These are phyloP conservation scores for Chrosomus eos DNA, from an alignment of 2,797 vertebrate genomes.

Conservation along the genomic window DNA sequence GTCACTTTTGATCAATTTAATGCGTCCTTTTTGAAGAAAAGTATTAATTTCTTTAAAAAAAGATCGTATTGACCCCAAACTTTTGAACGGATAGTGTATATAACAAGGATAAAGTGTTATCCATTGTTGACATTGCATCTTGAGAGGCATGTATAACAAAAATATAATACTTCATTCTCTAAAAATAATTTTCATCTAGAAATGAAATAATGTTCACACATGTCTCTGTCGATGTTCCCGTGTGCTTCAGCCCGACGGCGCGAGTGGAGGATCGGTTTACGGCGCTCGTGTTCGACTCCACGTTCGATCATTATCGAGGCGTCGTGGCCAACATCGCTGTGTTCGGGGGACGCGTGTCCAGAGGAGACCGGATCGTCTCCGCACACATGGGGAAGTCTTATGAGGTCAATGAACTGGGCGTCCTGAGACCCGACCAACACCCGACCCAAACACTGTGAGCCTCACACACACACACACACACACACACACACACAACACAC, in stretches of 20 bases:
- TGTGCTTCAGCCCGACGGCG: conserved; percentile 77
- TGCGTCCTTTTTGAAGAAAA: too few species aligned
- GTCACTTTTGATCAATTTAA: too few species aligned
- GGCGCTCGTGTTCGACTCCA: conserved; percentile 95
- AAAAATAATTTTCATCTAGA: not conserved
- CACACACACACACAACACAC: too few species aligned
- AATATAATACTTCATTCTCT: too few species aligned
- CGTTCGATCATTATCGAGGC: conserved; percentile 93
- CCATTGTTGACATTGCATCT: too few species aligned
- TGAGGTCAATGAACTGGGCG: conserved; percentile 91
- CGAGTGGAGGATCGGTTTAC: conserved; percentile 80
- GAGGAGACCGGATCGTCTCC: conserved; percentile 87
- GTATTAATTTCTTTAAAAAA: too few species aligned
- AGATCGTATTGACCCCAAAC: too few species aligned
- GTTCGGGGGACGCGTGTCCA: conserved; percentile 86
- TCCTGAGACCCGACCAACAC: conserved; percentile 87
- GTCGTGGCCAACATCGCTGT: conserved; percentile 90
- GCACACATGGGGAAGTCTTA: conserved; percentile 87
- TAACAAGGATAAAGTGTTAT: too few species aligned
- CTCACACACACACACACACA: too few species aligned
- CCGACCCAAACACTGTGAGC: conserved; percentile 87
- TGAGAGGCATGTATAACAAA: not conserved
- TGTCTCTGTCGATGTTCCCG: not conserved
- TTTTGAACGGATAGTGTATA: too few species aligned
- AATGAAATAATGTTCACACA: not conserved